These are phyloP conservation scores for Sorex fumeus DNA, from an alignment of 2,113 vertebrate genomes.

Conservation along the genomic window DNA sequence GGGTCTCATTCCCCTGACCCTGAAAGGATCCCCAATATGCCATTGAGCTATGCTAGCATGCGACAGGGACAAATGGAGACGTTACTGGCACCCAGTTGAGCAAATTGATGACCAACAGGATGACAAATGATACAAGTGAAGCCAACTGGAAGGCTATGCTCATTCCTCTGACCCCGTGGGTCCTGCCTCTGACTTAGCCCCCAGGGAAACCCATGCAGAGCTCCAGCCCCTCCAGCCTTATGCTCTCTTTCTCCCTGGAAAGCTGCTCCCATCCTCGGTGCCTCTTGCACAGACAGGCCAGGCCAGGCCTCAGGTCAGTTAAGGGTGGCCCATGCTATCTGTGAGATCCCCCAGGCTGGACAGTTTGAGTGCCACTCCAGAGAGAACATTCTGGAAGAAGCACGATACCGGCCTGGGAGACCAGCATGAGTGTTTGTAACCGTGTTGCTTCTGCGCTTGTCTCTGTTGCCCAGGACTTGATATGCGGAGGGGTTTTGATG, in stretches of 20 bases:
- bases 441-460: background rate
- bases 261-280: background rate
- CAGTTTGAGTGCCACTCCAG: no score
- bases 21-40: no score
- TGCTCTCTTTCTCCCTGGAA: background rate
- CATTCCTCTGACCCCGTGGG: rapidly evolving
- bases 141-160: no score
- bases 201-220: rapidly evolving
- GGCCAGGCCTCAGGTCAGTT: background rate
- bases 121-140: no score
- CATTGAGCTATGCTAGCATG: no score
- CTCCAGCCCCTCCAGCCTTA: rapidly evolving
- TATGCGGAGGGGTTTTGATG: background rate
- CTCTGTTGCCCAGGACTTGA: background rate
- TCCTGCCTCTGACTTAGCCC: no score
- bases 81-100: no score
- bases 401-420: background rate
- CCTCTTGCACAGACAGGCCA: no score
- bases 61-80: no score
- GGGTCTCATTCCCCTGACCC: no score
- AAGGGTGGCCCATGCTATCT: rapidly evolving
- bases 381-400: rapidly evolving
- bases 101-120: no score
- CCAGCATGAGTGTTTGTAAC: background rate
- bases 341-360: background rate